Base-by-base conservation (phyloP, 2,113 vertebrate genomes). In the Saccopteryx bilineata region DNA sequence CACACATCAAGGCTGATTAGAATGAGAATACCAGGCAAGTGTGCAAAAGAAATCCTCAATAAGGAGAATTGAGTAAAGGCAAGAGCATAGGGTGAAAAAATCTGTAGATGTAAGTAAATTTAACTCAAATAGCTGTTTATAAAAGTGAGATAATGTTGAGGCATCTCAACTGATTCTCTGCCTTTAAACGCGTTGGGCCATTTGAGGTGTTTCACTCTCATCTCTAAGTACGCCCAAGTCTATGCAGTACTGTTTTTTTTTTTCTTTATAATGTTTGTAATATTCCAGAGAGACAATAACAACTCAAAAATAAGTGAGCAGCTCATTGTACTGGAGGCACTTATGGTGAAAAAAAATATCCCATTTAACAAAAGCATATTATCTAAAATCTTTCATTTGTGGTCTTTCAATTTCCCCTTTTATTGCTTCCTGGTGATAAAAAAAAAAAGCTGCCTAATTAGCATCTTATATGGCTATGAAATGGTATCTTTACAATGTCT, bases 391-490 rank as follows among this genome's bases (percentile, higher is more conserved):
- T 78, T 69, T 89, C 23, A 69, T 81, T 48, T 69, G 58, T 33
- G 91, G 8, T 31, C 13, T 96, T 94, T 90, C 74, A 84, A 96
- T 90, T 93, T 66, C 18, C 10, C 31, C 4, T 48, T 86, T 90
- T 90, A 79, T 92, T 17, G 83, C 69, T 93, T 71, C 12, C 26
- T 76, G 46, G 69, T 76, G 26, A 75, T 85, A 26, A 86, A 88
- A 71, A 81, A 24, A 66, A n/a, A 84, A 69, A 66, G 2, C 11
- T 79, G 33, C 0, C 9, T 10, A 90, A 23, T 96, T 96, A 96
- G 7, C n/a, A 89, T 56, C 28, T 56, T 74, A 48, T 26, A 76
- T 56, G 28, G 31, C 21, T 87, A 87, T 2, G 79, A 33, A 86
- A 56, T 50, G 14, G 24, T 82, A 56, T n/a, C n/a, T 95, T 87